Conservation (phyloP, 2,888 invertebrate genomes). For the Hecatera dysodea region DNA sequence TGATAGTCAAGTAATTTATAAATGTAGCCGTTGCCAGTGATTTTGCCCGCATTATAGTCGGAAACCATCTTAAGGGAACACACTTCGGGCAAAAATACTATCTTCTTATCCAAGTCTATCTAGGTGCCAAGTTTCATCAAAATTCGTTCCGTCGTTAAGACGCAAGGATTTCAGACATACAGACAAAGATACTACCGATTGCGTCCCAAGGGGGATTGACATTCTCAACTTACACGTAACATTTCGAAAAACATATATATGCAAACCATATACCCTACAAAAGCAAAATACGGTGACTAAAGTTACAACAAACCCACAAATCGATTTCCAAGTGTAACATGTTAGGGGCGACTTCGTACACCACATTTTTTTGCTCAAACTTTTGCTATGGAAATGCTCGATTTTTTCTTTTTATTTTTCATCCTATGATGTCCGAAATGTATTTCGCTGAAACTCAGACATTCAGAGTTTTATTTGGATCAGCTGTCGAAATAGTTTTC, state of each 20-base stretch:
- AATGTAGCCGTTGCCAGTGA: too few species aligned
- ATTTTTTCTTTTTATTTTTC: background rate
- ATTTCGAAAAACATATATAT: background rate
- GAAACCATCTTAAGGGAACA: too few species aligned
- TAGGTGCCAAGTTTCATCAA: too few species aligned
- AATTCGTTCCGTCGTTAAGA: too few species aligned
- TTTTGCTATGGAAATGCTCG: background rate
- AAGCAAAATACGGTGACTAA: background rate
- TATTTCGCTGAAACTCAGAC: background rate
- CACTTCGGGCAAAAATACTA: too few species aligned
- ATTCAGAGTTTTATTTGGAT: constrained; percentile 2
- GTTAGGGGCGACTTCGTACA: background rate
- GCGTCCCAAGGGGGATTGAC: too few species aligned
- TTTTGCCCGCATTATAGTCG: too few species aligned
- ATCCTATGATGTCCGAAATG: background rate
- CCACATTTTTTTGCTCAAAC: background rate
- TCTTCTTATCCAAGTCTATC: too few species aligned
- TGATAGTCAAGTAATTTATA: too few species aligned
- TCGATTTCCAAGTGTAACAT: background rate
- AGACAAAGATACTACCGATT: too few species aligned
- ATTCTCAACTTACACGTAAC: background rate
- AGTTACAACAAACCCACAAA: background rate
- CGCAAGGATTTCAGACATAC: too few species aligned
- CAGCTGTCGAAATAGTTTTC: background rate
- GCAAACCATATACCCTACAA: background rate